Conservation (phyloP, 2,888 invertebrate species). For the Chouioia cunea region DNA sequence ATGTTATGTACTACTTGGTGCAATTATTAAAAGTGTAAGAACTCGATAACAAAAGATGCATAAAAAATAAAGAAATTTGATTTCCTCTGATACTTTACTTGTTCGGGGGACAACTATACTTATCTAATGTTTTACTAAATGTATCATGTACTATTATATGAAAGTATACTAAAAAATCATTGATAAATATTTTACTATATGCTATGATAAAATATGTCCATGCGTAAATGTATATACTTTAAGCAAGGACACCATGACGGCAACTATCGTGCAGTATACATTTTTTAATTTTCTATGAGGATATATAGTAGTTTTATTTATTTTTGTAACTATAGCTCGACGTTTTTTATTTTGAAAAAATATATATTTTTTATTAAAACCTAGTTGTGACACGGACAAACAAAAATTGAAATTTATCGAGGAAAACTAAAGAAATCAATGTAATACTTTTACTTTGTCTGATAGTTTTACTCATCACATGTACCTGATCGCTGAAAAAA, state of each 20-base stretch:
- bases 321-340: background rate
- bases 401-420: background rate
- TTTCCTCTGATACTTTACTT: slow-evolving; percentile 34
- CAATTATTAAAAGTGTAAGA: slow-evolving; percentile 42
- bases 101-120: slow-evolving; percentile 25
- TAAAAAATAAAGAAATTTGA: slow-evolving; percentile 4
- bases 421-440: background rate
- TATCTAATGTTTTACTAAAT: slow-evolving; percentile 44
- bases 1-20: slow-evolving; percentile 47
- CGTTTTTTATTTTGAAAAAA: background rate
- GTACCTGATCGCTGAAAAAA: slow-evolving; percentile 62
- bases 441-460: slow-evolving; percentile 57
- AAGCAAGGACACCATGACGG: slow-evolving; percentile 39
- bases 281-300: slow-evolving; percentile 20
- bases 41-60: slow-evolving; percentile 11
- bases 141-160: slow-evolving; percentile 50
- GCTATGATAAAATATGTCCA: slow-evolving; percentile 50
- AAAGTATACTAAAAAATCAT: slow-evolving; percentile 54
- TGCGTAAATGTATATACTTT: slow-evolving; percentile 49
- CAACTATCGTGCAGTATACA: background rate
- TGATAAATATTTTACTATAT: slow-evolving; percentile 53
- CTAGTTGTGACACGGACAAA: too few relatives aligned
- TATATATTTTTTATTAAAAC: background rate
- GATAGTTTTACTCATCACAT: slow-evolving; percentile 62
- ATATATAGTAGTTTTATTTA: background rate